Evolutionary conservation across 2,888 invertebrate genomes (phyloP).

Genomic region (Lobophora halterata): DNA sequence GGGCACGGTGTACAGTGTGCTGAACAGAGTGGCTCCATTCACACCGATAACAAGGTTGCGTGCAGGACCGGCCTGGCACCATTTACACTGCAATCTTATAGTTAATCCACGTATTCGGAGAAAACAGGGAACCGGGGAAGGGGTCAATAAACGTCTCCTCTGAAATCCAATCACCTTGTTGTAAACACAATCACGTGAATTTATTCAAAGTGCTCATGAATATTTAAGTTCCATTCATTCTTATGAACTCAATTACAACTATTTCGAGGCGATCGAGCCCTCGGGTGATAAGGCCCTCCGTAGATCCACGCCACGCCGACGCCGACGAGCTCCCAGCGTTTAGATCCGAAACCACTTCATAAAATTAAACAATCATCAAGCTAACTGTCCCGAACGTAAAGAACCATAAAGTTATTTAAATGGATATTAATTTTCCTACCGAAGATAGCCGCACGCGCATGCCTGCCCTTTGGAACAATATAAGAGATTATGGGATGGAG

Average conservation of each 20-base stretch:
- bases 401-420: constrained; percentile 26
- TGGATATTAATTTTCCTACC: constrained; percentile 25
- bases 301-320: neutral
- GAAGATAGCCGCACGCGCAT: constrained; percentile 22
- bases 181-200: neutral
- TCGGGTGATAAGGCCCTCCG: neutral
- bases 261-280: constrained; percentile 1
- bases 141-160: too few relatives aligned
- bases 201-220: constrained; percentile 12
- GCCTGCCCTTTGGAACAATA: constrained; percentile 14
- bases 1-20: too few relatives aligned
- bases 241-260: constrained; percentile 11
- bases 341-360: constrained; percentile 15
- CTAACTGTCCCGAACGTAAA: constrained; percentile 14
- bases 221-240: constrained; percentile 11
- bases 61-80: too few relatives aligned
- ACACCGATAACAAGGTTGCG: too few relatives aligned
- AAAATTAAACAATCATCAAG: constrained; percentile 21
- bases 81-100: too few relatives aligned
- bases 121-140: too few relatives aligned
- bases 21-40: too few relatives aligned
- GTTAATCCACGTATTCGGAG: too few relatives aligned
- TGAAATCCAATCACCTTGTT: too few relatives aligned
- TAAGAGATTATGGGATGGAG: constrained; percentile 17
- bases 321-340: too few relatives aligned